Percentiles rank a stretch among this genome's conserved stretches.
Conservation (phyloP, 2,797 vertebrate species). For the Onychomys torridus region DNA sequence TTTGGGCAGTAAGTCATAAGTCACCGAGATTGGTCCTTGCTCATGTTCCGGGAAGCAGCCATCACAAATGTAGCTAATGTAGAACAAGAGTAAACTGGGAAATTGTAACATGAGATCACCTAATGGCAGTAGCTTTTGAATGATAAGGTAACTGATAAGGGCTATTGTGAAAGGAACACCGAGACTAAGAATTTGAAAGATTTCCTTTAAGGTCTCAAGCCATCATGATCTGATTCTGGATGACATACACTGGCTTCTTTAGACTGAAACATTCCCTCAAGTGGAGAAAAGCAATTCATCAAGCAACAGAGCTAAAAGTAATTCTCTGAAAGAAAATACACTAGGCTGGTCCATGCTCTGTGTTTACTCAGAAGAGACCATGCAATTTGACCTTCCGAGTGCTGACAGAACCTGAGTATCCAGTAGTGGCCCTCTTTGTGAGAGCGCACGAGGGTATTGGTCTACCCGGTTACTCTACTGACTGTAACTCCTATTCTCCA, state of each 20-base stretch:
- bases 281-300: slow-evolving; percentile 71
- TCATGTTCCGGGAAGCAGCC: slow-evolving; percentile 60
- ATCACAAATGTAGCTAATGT: slow-evolving; percentile 42
- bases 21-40: slow-evolving; percentile 67
- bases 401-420: neutral
- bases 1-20: slow-evolving; percentile 68
- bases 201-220: slow-evolving; percentile 55
- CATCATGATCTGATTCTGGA: slow-evolving; percentile 58
- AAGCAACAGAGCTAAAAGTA: slow-evolving; percentile 57
- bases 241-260: slow-evolving; percentile 55
- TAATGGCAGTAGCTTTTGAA: slow-evolving; percentile 59
- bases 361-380: slow-evolving; percentile 39
- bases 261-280: slow-evolving; percentile 62
- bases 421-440: neutral
- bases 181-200: slow-evolving; percentile 69
- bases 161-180: slow-evolving; percentile 60
- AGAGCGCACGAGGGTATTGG: neutral
- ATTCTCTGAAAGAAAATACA: slow-evolving; percentile 57
- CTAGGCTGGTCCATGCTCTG: slow-evolving; percentile 16
- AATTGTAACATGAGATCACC: slow-evolving; percentile 63
- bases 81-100: slow-evolving; percentile 65
- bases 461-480: slow-evolving; percentile 32
- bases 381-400: slow-evolving; percentile 36
- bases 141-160: slow-evolving; percentile 70
- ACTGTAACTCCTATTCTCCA: neutral